Conservation (phyloP, 2,797 vertebrate genomes). For the Poeciliopsis infans region DNA sequence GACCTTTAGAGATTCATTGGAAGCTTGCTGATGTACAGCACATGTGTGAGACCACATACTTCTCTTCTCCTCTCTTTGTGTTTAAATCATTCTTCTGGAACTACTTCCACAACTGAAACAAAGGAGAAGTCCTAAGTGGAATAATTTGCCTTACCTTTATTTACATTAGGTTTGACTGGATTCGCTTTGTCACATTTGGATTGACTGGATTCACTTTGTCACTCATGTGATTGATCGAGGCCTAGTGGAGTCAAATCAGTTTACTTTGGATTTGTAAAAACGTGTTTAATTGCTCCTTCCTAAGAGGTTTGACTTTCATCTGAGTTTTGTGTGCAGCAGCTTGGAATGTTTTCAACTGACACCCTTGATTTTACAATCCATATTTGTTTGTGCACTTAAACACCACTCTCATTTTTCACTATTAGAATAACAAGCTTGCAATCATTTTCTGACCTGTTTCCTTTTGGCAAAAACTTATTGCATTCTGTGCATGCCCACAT, state of each 20-base stretch:
- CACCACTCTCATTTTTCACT: conserved; percentile 32
- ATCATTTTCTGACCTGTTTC: conserved; percentile 31
- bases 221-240: conserved; percentile 21
- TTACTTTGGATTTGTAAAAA: conserved; percentile 52
- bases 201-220: conserved; percentile 42
- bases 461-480: conserved; percentile 9
- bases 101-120: conserved; percentile 13
- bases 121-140: conserved; percentile 44
- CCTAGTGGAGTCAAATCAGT: conserved; percentile 32
- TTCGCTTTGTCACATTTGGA: conserved; percentile 20
- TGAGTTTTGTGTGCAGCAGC: conserved; percentile 2
- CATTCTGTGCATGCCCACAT: conserved; percentile 13
- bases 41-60: not conserved
- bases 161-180: conserved; percentile 56
- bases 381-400: conserved; percentile 7
- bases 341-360: not conserved
- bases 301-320: conserved; percentile 29
- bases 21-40: not conserved
- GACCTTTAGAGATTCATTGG: not conserved
- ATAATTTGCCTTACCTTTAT: conserved; percentile 59
- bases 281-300: conserved; percentile 21
- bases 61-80: conserved; percentile 11
- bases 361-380: not conserved
- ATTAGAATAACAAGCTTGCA: conserved; percentile 52
- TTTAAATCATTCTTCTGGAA: conserved; percentile 23